Evolutionary conservation across 2,113 vertebrate genomes (phyloP), one percentile per base, ranked within the genome.

Genomic region (Aspidoscelis tigris): DNA sequence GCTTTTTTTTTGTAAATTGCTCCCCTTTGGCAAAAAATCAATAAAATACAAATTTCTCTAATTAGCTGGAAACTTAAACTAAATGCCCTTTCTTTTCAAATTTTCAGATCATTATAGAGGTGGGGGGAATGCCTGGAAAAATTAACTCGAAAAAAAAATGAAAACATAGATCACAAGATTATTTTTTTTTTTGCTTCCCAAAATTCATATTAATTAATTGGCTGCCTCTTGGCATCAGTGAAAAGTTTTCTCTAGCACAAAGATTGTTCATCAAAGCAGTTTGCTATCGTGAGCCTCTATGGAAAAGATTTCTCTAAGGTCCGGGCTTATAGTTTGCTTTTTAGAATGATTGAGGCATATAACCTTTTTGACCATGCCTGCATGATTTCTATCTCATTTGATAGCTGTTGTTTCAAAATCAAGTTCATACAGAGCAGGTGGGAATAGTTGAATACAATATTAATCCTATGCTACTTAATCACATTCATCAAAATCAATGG

Each of bases 31-130:
- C 83, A 91, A 83, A 7, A 88, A 88, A 92, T 87, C 85, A 92
- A 86, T 92, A 91, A 94, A 92, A 89, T 82, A 84, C 75, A 92
- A 69, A 84, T 87, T 91, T 89, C 76, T 70, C 87, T 88, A 93
- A 90, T 86, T 88, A 90, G 82, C n/a, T 91, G 39, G 80, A 91
- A 77, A 90, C 91, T 93, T 53, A 89, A 82, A 87, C 41, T 70
- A 89, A 87, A 4, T 0, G 0, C 84, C 72, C 84, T 84, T 89
- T 86, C 74, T 68, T 90, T 92, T 78, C 81, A 89, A 80, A 83
- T 88, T 87, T 33, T 90, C 82, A 87, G 92, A 90, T 92, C 76
- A 81, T 89, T 87, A 83, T 1, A 1, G 77, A 88, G 12, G 33
- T 68, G 89, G 53, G 76, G 21, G 85, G 53, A 90, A 89, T 87